phyloP scores from a whole-genome alignment of 53 echinoderm and acorn worm species.

The Stichopus horrens region DNA sequence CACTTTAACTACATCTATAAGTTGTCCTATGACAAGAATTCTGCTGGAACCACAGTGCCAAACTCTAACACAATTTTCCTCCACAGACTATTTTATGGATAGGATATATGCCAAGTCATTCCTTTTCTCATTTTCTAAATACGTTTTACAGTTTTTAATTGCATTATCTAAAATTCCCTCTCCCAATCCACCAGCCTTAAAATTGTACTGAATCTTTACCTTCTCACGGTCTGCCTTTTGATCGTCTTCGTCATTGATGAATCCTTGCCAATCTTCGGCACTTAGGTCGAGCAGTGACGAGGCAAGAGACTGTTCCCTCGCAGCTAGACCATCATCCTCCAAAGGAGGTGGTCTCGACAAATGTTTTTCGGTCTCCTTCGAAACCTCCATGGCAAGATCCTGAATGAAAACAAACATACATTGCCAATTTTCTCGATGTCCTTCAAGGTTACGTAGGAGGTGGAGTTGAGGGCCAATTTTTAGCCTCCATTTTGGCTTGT shows the following conservation, averaged over 20 bases:
- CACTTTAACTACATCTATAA: no score
- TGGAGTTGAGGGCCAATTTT: no score
- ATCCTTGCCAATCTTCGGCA: conserved; percentile 82
- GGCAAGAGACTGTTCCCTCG: conserved; percentile 81
- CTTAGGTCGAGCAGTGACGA: conserved; percentile 90
- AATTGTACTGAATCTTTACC: background rate
- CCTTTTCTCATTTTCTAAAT: background rate
- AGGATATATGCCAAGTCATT: background rate
- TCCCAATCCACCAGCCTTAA: no score
- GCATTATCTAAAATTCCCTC: no score
- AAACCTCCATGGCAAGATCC: conserved; percentile 41
- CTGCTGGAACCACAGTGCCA: no score
- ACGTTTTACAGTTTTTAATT: background rate
- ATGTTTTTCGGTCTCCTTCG: background rate
- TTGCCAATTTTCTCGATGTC: no score
- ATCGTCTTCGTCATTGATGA: conserved; percentile 65
- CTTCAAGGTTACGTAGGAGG: no score
- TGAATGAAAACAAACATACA: background rate
- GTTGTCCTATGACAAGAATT: no score
- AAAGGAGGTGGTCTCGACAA: background rate
- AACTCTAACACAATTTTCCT: no score
- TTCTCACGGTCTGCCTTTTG: background rate
- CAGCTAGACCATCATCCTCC: conserved; percentile 2
- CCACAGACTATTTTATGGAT: no score
- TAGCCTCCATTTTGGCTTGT: no score